Evolutionary conservation across 2,113 vertebrate genomes (phyloP).

Genomic region (Plectropomus leopardus): DNA sequence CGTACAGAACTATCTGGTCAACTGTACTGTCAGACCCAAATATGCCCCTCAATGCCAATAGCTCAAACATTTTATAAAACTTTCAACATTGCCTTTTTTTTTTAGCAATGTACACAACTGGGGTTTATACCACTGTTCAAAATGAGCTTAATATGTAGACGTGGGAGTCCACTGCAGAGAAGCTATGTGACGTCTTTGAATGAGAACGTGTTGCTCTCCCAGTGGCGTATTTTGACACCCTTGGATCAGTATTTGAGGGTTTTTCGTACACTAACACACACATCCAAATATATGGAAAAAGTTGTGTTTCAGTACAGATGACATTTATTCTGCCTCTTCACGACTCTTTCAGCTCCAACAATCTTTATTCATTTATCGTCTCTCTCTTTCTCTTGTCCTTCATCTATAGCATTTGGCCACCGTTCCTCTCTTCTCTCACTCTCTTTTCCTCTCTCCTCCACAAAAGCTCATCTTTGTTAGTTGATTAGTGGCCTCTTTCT

Average conservation of each 20-base stretch:
- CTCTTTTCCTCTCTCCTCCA: conserved; percentile 61
- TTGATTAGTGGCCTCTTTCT: conserved; percentile 91
- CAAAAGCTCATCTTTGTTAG: conserved; percentile 85
- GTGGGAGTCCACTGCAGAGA: no score
- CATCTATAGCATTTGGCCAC: no score
- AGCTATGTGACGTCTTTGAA: no score
- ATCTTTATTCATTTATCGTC: conserved; percentile 35
- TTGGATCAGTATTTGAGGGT: no score
- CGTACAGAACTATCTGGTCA: background rate
- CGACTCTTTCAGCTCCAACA: conserved; percentile 10
- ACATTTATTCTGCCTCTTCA: conserved; percentile 58
- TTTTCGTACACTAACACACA: background rate
- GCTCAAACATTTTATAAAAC: background rate
- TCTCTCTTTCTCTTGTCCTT: conserved; percentile 39
- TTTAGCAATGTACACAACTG: no score
- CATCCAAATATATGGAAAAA: background rate
- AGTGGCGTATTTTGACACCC: no score
- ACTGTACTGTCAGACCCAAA: background rate
- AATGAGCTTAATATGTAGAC: no score
- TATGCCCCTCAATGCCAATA: background rate
- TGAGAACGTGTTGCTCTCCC: no score
- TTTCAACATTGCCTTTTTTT: no score
- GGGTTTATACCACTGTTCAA: no score
- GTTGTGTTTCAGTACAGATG: conserved; percentile 4
- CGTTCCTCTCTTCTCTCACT: conserved; percentile 47